Conservation (phyloP, 2,797 vertebrate species). For the Gorsachius magnificus region DNA sequence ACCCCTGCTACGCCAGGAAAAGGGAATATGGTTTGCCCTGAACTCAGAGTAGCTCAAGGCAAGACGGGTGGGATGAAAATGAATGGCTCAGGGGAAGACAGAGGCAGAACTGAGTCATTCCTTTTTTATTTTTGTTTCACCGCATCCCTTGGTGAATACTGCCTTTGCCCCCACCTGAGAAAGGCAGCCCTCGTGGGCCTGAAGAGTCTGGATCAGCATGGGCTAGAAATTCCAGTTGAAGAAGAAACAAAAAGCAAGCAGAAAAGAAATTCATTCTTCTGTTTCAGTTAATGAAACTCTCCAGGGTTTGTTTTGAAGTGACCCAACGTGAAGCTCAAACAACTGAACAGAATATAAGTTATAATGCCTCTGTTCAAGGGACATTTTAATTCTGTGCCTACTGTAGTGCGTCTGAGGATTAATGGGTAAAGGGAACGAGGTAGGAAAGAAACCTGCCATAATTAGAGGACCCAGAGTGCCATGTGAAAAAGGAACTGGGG, state of each 20-base stretch:
- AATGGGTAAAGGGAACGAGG: neutral
- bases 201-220: too few relatives aligned
- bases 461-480: neutral
- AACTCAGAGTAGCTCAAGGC: neutral
- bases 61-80: neutral
- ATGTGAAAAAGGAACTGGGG: neutral
- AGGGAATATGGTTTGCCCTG: neutral
- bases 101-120: neutral
- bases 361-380: neutral
- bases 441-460: neutral
- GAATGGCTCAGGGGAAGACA: neutral
- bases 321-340: neutral
- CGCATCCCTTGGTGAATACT: neutral
- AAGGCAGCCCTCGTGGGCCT: rapidly evolving
- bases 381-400: neutral
- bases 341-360: neutral
- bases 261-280: neutral
- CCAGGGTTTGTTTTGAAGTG: neutral
- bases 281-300: neutral
- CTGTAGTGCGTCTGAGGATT: neutral
- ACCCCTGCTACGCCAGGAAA: rapidly evolving
- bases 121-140: neutral
- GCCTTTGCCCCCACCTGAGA: neutral
- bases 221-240: neutral
- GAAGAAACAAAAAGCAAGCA: neutral